Evolutionary conservation across 1,140 invertebrate genomes (phyloP), one percentile per base, ranked within the genome.

Genomic region (Aplysia californica): DNA sequence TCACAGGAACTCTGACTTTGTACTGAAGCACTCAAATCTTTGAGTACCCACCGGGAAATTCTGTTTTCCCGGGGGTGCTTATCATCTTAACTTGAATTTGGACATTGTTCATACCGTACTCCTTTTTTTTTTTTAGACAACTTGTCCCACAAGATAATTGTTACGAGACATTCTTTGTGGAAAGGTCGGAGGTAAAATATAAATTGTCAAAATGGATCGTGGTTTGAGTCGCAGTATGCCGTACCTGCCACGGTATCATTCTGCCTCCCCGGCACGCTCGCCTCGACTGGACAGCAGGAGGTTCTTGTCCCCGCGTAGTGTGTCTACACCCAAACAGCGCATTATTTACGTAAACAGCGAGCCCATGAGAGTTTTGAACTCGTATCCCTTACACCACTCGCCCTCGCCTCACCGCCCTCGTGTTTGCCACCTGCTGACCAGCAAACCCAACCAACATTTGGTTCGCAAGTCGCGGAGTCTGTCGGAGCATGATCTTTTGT

Each of bases 221-320:
- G n/a, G 65, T 4, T 23, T 75, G 21, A 78, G 77, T 55, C 72
- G 72, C 56, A 78, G 77, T 44, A n/a, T 73, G 56, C 77, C 77
- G 0, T 26, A 65, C 44, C 72, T 78, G 20, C 77, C 55, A 18
- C 33, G 72, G 38, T 75, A 75, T 23, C 72, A 75, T 6, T 75
- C 72, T 23, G 5, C 50, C 1, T 75, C 72, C 18, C 72, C 72
- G 20, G 39, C 61, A 2, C 50, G 72, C 5, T 41, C 72, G 0
- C 72, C 72, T 3, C 39, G 61, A 2, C 33, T 72, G 41, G 56
- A 35, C 2, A 23, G n/a, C 15, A 31, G 56, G 15, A 36, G 72
- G 20, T 41, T 75, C 23, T 18, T 31, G n/a, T 66, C 72, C 4
- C 36, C 26, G 3, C 20, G 61, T 33, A 65, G 72, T 36, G 1